Evolutionary conservation across 2,113 vertebrate genomes (phyloP), one percentile per base, ranked within the genome.

Genomic region (Microtus montanus): DNA sequence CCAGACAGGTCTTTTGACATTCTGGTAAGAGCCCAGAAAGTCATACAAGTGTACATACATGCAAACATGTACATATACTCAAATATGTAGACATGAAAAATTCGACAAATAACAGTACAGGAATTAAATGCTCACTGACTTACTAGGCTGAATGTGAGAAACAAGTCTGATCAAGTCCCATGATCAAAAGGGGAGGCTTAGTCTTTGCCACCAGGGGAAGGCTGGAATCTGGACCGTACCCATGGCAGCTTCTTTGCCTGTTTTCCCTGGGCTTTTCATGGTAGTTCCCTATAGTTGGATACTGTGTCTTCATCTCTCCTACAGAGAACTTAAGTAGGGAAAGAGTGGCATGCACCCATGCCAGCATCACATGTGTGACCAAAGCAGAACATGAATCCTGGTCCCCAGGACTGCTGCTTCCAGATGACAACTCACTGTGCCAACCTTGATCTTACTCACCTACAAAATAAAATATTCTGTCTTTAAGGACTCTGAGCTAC

Each of bases 51-150:
- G 24, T 13, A 49, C 24, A 47, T 44, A 49, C 44, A 49, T 22
- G 58, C 35, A 26, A 24, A 61, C 79, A 58, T 35, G 20, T 26
- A 61, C 11, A 19, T 41, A 28, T 9, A n/a, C 3, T 83, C 41
- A 66, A 44, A 41, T 19, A 78, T 20, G 33, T 33, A 90, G 89
- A 88, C 41, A 84, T 13, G 44, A 96, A 68, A 90, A 94, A 94
- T 91, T 30, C 54, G 24, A 74, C n/a, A 86, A 92, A 63, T 3
- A 68, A n/a, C 15, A 85, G 33, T 49, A n/a, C 6, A 73, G 30
- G 19, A 44, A 73, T 68, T 52, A 88, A 44, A 80, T 64, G 22
- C 58, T 20, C 17, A 64, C 52, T 85, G 87, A 22, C 20, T 77
- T 88, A 82, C 70, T 91, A 19, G 1, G n/a, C n/a, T 73, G 24